Evolutionary conservation across 2,888 invertebrate genomes (phyloP), one percentile per base, ranked within the genome.

Genomic region (Cynaeus angustus): DNA sequence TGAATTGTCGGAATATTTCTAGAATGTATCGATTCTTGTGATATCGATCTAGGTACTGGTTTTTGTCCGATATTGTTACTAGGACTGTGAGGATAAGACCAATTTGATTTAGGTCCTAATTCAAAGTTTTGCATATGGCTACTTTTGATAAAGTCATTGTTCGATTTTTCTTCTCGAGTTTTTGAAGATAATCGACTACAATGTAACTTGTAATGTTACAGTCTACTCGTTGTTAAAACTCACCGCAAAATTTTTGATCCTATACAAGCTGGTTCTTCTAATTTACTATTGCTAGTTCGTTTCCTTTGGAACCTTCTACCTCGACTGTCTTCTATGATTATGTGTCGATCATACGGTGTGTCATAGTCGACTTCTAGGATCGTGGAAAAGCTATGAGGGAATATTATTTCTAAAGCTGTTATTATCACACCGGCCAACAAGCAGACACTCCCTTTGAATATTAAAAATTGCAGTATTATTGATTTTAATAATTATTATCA

Each of bases 331-430:
- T 96, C 95, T 72, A 96, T 92, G 66, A 96, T 94, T 70, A 96
- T 95, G 84, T 96, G 96, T 48, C 96, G 88, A 84, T 96, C 96
- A 82, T 96, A 97, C 0, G 97, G 97, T 10, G 97, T 97, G 83
- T 96, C 97, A 83, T 95, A 97, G 86, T 97, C 96, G 46, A 97
- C 93, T 84, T 95, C 95, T 66, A 96, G 86, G 74, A 96, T 94
- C 0, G 96, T 97, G 45, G 96, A 95, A 86, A 97, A 97, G 77
- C 92, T 91, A 84, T 97, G 95, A 3, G 96, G 96, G 87, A 93
- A 95, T 74, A 96, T 89, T 80, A 96, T 88, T 85, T 95, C 95
- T 73, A 97, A 88, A 8, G 93, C 89, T 6, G 94, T 92, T 74
- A 97, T 94, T 58, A 94, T 86, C 12, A 93, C 86, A 7, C 97